Percentiles rank a stretch among this genome's conserved stretches.
Evolutionary conservation across 1,140 invertebrate species (phyloP).

Genomic region (Zaprionus capensis): DNA sequence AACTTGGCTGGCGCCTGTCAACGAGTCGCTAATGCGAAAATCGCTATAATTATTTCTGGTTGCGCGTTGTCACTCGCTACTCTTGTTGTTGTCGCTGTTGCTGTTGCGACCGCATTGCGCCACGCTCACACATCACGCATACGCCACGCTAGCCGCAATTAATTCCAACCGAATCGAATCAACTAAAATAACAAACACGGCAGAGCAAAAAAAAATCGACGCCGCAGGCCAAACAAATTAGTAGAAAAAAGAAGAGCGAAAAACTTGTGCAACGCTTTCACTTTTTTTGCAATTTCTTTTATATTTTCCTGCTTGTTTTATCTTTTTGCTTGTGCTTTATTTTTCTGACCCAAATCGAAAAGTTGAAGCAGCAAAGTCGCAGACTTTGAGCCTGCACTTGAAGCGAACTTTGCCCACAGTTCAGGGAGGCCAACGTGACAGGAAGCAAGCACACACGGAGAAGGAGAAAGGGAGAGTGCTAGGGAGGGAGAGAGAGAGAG

Average conservation of each 20-base stretch:
- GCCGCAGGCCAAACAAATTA: slow-evolving; percentile 19
- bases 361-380: slow-evolving; percentile 1
- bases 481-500: not conserved
- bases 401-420: not conserved
- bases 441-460: not conserved
- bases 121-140: slow-evolving; percentile 10
- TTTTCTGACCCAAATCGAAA: slow-evolving; percentile 5
- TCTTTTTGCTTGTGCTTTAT: no score
- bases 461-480: not conserved
- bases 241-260: not conserved
- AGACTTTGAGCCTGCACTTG: slow-evolving; percentile 8
- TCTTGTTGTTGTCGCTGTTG: not conserved
- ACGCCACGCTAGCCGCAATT: slow-evolving; percentile 11
- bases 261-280: not conserved
- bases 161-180: not conserved
- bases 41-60: not conserved
- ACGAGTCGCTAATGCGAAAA: not conserved
- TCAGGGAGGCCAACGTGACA: not conserved
- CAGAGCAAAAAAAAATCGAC: slow-evolving; percentile 8
- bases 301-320: not conserved
- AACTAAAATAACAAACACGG: not conserved
- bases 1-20: not conserved
- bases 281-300: not conserved
- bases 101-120: not conserved
- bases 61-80: not conserved